Evolutionary conservation across 2,888 invertebrate genomes (phyloP).

Genomic region (Mythimna lalbum): DNA sequence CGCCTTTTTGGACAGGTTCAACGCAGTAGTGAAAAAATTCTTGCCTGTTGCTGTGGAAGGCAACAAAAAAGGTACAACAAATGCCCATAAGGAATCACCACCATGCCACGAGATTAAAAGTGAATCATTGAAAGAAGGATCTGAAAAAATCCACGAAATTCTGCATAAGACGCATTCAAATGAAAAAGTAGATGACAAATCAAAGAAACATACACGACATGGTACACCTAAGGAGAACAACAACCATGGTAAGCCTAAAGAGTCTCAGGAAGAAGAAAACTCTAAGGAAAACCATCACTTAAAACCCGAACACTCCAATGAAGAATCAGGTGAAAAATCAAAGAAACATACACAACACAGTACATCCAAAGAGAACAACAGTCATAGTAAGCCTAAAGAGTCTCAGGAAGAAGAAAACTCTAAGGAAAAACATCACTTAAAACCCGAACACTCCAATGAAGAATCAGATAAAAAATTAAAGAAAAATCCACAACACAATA

Average conservation of each 20-base stretch:
- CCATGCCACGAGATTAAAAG: conserved; percentile 76
- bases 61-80: conserved; percentile 50
- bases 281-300: conserved; percentile 11
- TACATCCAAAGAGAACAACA: no score
- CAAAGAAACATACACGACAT: background rate
- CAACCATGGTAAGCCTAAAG: no score
- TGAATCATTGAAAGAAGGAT: conserved; percentile 71
- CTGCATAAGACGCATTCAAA: conserved; percentile 18
- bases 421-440: conserved; percentile 2
- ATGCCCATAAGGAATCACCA: conserved; percentile 47
- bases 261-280: conserved; percentile 6
- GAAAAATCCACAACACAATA: background rate
- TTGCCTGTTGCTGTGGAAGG: conserved; percentile 67
- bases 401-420: conserved; percentile 15
- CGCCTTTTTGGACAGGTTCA: conserved; percentile 74
- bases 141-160: background rate
- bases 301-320: background rate
- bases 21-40: conserved; percentile 83
- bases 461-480: conserved; percentile 25
- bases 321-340: conserved; percentile 29
- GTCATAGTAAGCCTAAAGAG: no score
- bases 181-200: conserved; percentile 18
- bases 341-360: background rate
- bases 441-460: background rate
- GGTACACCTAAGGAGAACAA: no score